Evolutionary conservation across 2,888 invertebrate species (phyloP).

Genomic region (Eurois occulta): DNA sequence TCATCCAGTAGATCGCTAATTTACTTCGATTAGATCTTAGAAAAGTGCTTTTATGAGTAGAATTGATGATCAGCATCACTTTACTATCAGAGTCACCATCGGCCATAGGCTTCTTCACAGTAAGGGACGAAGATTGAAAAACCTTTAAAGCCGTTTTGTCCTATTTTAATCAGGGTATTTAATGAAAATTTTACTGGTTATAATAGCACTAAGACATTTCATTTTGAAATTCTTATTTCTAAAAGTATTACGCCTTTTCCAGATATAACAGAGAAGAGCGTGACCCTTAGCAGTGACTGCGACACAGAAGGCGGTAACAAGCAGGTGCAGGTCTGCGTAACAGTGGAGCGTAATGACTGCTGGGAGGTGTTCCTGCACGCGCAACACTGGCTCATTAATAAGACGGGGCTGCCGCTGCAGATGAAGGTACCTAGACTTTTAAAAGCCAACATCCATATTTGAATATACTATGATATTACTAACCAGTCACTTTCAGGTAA

Average conservation of each 20-base stretch:
- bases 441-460: neutral
- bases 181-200: neutral
- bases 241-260: slow-evolving; percentile 61
- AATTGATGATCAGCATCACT: too few species aligned
- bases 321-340: slow-evolving; percentile 92
- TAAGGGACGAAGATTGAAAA: neutral
- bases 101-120: neutral
- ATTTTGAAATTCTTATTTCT: neutral
- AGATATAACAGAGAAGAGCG: slow-evolving; percentile 92
- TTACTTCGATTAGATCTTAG: neutral
- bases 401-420: slow-evolving; percentile 95
- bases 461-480: neutral
- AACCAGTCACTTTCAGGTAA: neutral
- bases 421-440: slow-evolving; percentile 89
- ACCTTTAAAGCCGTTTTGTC: neutral
- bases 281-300: slow-evolving; percentile 92
- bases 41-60: too few species aligned
- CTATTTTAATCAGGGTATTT: neutral
- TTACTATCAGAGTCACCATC: neutral
- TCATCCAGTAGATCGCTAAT: neutral
- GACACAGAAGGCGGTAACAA: slow-evolving; percentile 92
- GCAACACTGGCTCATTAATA: slow-evolving; percentile 97
- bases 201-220: neutral
- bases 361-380: slow-evolving; percentile 93
- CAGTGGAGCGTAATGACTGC: slow-evolving; percentile 91